Evolutionary conservation across 2,113 vertebrate species (phyloP).

Genomic region (Zosterops lateralis): DNA sequence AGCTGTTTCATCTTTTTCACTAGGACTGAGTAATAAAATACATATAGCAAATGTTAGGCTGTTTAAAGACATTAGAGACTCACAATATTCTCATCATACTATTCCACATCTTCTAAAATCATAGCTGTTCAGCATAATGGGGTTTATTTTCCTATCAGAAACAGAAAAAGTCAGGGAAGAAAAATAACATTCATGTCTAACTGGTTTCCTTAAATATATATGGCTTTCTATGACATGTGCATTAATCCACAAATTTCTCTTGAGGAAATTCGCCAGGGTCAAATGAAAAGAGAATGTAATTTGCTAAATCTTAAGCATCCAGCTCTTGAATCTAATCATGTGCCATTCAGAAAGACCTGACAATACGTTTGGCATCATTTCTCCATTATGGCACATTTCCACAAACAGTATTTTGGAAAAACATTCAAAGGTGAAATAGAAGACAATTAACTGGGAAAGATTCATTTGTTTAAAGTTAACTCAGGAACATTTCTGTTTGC

Average conservation of each 20-base stretch:
- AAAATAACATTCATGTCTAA: neutral
- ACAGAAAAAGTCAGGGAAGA: neutral
- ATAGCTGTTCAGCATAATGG: neutral
- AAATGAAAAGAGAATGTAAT: constrained; percentile 10
- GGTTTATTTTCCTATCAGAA: neutral
- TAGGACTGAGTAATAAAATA: neutral
- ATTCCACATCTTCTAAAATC: neutral
- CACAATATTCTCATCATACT: neutral
- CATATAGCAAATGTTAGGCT: neutral
- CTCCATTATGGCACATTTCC: neutral
- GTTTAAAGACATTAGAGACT: neutral
- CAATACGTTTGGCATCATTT: accelerated
- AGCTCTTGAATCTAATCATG: neutral
- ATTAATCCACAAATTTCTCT: neutral
- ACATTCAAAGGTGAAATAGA: neutral
- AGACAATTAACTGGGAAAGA: neutral
- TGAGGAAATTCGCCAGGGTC: neutral
- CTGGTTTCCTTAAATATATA: neutral
- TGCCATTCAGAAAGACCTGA: neutral
- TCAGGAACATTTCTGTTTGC: neutral
- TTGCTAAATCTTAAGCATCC: neutral
- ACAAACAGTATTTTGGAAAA: neutral
- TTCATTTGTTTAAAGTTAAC: neutral
- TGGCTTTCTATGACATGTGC: neutral
- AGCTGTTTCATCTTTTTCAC: neutral